phyloP scores from a whole-genome alignment of 2,888 invertebrate genomes.

The Rhopalosiphum nymphaeae region DNA sequence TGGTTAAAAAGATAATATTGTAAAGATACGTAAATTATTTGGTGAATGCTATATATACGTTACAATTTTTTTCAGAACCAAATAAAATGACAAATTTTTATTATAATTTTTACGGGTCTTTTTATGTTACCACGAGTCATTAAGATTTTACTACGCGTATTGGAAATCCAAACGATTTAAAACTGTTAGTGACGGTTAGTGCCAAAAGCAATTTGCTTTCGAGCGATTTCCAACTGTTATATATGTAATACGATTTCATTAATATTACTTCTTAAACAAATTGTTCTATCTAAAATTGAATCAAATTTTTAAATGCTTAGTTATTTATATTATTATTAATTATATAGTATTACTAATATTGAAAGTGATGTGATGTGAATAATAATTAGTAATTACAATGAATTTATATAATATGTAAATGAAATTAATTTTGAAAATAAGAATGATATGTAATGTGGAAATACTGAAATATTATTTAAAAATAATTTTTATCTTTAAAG shows the following conservation, averaged over 20 bases:
- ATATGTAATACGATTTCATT: background rate
- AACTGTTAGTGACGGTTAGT: slow-evolving; percentile 45
- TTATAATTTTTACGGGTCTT: slow-evolving; percentile 31
- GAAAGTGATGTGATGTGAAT: background rate
- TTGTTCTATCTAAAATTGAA: background rate
- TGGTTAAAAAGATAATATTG: background rate
- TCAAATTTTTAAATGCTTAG: background rate
- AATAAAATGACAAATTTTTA: slow-evolving; percentile 33
- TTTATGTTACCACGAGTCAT: slow-evolving; percentile 39
- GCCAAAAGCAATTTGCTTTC: slow-evolving; percentile 31
- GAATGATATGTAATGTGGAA: background rate
- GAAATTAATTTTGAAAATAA: background rate
- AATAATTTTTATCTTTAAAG: background rate
- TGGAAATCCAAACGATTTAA: slow-evolving; percentile 28
- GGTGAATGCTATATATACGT: background rate
- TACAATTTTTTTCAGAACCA: slow-evolving; percentile 21
- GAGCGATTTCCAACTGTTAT: background rate
- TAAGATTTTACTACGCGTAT: slow-evolving; percentile 33
- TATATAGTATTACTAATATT: background rate
- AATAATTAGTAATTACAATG: background rate
- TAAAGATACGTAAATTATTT: background rate
- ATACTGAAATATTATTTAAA: background rate
- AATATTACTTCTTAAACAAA: slow-evolving; percentile 1
- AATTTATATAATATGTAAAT: background rate
- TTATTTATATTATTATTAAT: background rate